Percentiles rank a stretch among this genome's conserved stretches.
Evolutionary conservation across 2,888 invertebrate genomes (phyloP).

Genomic region (Unio delphinus): DNA sequence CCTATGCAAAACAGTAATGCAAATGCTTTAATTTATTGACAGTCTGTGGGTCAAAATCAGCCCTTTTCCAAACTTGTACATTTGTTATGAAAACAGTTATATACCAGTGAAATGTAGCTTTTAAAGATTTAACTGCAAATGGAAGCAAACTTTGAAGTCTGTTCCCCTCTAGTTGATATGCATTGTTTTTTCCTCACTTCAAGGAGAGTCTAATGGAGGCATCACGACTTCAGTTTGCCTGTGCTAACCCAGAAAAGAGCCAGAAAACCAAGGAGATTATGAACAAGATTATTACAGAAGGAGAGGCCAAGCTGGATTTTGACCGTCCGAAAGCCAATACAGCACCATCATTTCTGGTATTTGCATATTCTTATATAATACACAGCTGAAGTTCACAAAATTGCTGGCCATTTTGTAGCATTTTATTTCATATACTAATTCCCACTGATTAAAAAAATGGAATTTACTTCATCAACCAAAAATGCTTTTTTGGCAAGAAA

Average conservation of each 20-base stretch:
- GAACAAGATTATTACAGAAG: constrained; percentile 55
- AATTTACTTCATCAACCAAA: too few relatives aligned
- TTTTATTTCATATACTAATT: neutral
- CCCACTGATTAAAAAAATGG: too few relatives aligned
- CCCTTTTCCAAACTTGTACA: too few relatives aligned
- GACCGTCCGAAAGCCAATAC: constrained; percentile 62
- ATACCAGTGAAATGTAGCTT: too few relatives aligned
- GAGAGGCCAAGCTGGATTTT: constrained; percentile 64
- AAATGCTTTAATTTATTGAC: too few relatives aligned
- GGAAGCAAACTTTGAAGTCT: too few relatives aligned
- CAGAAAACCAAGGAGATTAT: constrained; percentile 63
- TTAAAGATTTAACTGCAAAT: too few relatives aligned
- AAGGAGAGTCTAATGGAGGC: constrained; percentile 68
- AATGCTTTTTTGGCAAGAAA: too few relatives aligned
- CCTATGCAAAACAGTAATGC: too few relatives aligned
- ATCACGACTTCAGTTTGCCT: constrained; percentile 63
- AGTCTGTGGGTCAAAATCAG: too few relatives aligned
- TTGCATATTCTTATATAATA: constrained; percentile 5
- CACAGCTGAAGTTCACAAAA: neutral
- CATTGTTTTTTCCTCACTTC: constrained; percentile 1
- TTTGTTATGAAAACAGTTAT: too few relatives aligned
- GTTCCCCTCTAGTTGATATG: too few relatives aligned
- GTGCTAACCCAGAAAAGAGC: constrained; percentile 69
- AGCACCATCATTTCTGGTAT: constrained; percentile 60
- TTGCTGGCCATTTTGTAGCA: neutral